A percentile compares a stretch with the other conserved stretches of the same genome.
Conservation (phyloP, 1,140 invertebrate genomes). For the Temnothorax nylanderi region DNA sequence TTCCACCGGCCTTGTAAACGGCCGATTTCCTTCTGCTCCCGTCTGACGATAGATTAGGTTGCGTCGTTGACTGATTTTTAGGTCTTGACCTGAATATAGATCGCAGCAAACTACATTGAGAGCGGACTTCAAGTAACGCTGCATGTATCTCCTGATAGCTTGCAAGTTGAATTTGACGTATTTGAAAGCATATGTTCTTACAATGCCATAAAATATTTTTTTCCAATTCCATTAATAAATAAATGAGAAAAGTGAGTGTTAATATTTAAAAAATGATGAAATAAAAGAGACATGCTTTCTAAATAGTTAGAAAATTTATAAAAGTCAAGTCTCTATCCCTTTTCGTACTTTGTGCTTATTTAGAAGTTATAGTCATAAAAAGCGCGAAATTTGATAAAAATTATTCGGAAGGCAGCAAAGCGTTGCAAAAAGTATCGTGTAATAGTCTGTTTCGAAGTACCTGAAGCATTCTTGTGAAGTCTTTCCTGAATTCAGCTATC, state of each 20-base stretch:
- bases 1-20: conserved; percentile 65
- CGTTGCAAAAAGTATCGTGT: conserved; percentile 24
- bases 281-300: background rate
- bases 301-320: background rate
- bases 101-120: background rate
- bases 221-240: background rate
- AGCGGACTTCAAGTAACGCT: background rate
- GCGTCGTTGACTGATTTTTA: conserved; percentile 57
- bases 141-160: background rate
- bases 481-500: conserved; percentile 45
- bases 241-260: background rate
- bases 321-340: background rate
- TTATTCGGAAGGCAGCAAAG: conserved; percentile 5
- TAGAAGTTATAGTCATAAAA: conserved; percentile 12
- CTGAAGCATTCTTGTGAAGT: conserved; percentile 35
- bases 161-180: background rate
- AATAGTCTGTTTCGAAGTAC: conserved; percentile 27
- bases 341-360: background rate
- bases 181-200: background rate
- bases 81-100: conserved; percentile 30
- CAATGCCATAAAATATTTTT: background rate
- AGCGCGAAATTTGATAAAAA: conserved; percentile 31
- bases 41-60: conserved; percentile 54
- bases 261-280: background rate
- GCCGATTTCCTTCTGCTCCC: conserved; percentile 58